Evolutionary conservation across 2,113 vertebrate genomes (phyloP).

Genomic region (Astatotilapia flaviijosephi): DNA sequence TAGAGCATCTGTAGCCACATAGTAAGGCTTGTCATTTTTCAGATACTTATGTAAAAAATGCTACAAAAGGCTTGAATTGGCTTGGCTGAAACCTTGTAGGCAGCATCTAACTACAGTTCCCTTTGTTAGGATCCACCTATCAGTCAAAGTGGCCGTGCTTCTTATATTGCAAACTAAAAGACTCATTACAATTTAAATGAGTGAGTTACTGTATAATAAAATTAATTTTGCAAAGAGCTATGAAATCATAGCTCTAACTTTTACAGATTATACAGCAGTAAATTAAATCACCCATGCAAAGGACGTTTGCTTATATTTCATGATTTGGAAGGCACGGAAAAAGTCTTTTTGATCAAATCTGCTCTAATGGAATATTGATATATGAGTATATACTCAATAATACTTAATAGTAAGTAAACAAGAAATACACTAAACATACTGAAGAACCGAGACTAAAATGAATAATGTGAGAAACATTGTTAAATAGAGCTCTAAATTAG

Average conservation of each 20-base stretch:
- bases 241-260: neutral
- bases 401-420: neutral
- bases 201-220: neutral
- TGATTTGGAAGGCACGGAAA: neutral
- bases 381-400: neutral
- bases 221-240: neutral
- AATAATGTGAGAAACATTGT: neutral
- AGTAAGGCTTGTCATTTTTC: neutral
- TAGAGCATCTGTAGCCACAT: neutral
- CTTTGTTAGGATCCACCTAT: neutral
- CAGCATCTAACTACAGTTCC: neutral
- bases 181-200: neutral
- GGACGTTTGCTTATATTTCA: neutral
- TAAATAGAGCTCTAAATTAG: neutral
- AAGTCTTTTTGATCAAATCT: neutral
- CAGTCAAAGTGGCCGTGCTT: no score
- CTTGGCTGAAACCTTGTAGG: neutral
- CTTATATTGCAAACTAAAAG: neutral
- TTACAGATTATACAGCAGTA: neutral
- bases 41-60: neutral
- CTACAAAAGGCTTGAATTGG: neutral
- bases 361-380: neutral
- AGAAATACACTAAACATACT: neutral
- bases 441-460: neutral
- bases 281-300: neutral